Conservation (phyloP, 2,113 vertebrate species). For the Eira barbara region DNA sequence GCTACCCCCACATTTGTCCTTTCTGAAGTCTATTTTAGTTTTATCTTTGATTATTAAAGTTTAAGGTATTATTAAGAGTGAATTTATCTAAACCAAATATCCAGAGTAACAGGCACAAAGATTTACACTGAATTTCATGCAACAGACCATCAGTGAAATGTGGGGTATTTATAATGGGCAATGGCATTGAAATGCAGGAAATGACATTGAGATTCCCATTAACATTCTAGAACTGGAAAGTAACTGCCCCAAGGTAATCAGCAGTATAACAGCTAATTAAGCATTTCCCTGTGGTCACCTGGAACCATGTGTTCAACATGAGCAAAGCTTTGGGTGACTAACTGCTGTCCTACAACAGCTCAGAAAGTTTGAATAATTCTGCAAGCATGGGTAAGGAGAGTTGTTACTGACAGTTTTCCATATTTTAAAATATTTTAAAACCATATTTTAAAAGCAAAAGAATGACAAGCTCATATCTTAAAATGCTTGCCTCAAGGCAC, state of each 20-base stretch:
- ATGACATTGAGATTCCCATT: slow-evolving; percentile 46
- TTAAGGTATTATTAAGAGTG: background rate
- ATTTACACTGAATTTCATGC: background rate
- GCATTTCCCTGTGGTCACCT: slow-evolving; percentile 41
- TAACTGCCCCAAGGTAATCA: slow-evolving; percentile 40
- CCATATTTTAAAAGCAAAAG: slow-evolving; percentile 32
- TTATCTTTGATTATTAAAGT: background rate
- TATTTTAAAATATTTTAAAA: slow-evolving; percentile 30
- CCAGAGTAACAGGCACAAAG: background rate
- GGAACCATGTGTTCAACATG: slow-evolving; percentile 10
- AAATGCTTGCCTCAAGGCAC: slow-evolving; percentile 47
- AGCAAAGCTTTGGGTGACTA: slow-evolving; percentile 28
- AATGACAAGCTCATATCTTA: slow-evolving; percentile 36
- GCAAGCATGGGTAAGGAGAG: background rate
- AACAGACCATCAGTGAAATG: background rate
- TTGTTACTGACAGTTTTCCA: background rate
- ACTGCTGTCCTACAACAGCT: background rate
- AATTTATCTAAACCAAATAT: background rate
- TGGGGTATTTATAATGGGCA: background rate
- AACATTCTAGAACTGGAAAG: slow-evolving; percentile 46
- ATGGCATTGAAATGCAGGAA: background rate
- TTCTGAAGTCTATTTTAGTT: background rate
- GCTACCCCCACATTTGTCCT: background rate
- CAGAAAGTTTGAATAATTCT: background rate
- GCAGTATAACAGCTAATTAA: slow-evolving; percentile 50